These are phyloP conservation scores for Halcyon malimbica DNA, from an alignment of 2,113 vertebrate genomes.

Conservation along the genomic window DNA sequence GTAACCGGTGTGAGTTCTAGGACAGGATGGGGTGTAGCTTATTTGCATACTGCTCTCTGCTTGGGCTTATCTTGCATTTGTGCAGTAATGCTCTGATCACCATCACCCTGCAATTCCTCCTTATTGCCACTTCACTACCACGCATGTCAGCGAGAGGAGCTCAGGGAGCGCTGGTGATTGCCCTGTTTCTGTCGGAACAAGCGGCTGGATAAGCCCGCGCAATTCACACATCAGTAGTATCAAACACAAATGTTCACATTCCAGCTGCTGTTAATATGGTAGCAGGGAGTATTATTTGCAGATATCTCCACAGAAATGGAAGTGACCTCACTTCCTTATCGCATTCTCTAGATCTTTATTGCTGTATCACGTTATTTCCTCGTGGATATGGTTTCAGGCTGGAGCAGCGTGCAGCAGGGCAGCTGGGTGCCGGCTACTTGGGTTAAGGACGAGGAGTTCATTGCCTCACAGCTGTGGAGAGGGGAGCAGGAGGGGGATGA, in stretches of 20 bases:
- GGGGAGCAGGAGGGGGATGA: not conserved
- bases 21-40: not conserved
- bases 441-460: not conserved
- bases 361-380: not conserved
- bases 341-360: not conserved
- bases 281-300: not conserved
- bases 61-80: not conserved
- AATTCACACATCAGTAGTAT: not conserved
- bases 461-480: not conserved
- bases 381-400: not conserved
- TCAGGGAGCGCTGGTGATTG: not conserved
- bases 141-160: not conserved
- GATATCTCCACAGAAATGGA: not conserved
- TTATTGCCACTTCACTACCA: not conserved
- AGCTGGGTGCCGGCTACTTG: not conserved
- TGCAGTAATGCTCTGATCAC: not conserved
- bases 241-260: not conserved
- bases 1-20: not conserved
- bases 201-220: not conserved
- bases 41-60: not conserved
- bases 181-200: not conserved
- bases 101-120: not conserved
- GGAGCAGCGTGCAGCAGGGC: not conserved
- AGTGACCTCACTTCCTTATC: conserved; percentile 22
- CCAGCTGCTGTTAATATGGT: not conserved